phyloP scores from a whole-genome alignment of 2,113 vertebrate genomes.

The Lichenostomus cassidix region DNA sequence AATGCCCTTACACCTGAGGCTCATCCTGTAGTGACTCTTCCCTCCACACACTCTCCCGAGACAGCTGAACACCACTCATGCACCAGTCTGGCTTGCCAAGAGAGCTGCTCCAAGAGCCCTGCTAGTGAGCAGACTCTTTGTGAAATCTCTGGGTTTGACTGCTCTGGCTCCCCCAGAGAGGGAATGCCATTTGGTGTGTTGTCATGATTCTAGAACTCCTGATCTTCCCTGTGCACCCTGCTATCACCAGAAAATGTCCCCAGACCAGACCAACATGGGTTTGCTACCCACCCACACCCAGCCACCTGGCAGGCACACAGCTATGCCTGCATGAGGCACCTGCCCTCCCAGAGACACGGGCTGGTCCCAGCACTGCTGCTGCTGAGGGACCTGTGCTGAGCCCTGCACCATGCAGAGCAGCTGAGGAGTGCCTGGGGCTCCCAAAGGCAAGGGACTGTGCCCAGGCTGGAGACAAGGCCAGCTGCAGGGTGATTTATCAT shows the following conservation, averaged over 20 bases:
- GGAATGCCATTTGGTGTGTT: neutral
- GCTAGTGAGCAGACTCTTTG: neutral
- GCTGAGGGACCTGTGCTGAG: neutral
- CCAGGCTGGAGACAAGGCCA: neutral
- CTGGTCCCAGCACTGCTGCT: neutral
- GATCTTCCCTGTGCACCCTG: neutral
- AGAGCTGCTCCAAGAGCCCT: neutral
- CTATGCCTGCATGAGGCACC: fast-evolving
- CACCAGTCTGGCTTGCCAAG: neutral
- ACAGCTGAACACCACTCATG: neutral
- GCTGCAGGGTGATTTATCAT: neutral
- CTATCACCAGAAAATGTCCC: neutral
- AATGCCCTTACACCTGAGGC: neutral
- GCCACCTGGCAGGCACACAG: fast-evolving
- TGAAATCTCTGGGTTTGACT: neutral
- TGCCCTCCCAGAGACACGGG: fast-evolving
- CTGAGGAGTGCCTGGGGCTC: neutral
- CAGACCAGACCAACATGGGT: neutral
- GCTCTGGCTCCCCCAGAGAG: neutral
- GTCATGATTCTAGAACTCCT: neutral
- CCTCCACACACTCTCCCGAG: neutral
- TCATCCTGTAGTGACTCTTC: neutral
- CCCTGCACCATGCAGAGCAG: neutral
- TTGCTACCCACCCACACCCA: neutral
- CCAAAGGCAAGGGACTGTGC: fast-evolving